Base-by-base conservation (phyloP, 2,888 invertebrate species). In the Leptopterna dolabrata region DNA sequence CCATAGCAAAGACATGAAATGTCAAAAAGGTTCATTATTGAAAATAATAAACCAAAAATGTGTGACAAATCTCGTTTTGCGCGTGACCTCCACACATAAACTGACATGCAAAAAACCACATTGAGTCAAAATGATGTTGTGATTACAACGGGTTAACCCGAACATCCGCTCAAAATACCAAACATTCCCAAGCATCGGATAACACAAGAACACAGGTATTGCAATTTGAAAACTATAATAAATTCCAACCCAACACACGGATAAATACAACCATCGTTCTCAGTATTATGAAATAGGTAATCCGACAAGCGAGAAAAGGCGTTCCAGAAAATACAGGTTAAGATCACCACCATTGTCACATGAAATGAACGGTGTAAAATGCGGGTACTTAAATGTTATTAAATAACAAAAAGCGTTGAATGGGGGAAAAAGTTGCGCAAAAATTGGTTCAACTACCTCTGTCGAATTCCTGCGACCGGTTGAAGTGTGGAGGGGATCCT, bases 381-480 rank as follows among this genome's bases (percentile, higher is more conserved):
- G 24, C 63, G 63, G 24, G n/a, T 63, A n/a, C n/a, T n/a, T n/a
- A 24, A 63, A 9, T 55, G 19, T 63, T 24, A 13, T 63, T 63
- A 63, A 63, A 63, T n/a, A n/a, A 24, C 19, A 9, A 63, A 27
- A 9, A 7, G 24, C 24, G 24, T 27, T 36, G 7, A 7, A 36
- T 24, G 63, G 63, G 63, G 19, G 27, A 24, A n/a, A n/a, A n/a
- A n/a, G 24, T 63, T 27, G 24, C 63, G 19, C 63, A 73, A 36
- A 36, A 73, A 19, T 78, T 45, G 81, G 55, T 29, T n/a, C 51
- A 81, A 55, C 43, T 85, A 85, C 85, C 85, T 85, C 76, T 43
- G n/a, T 85, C 85, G 85, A 43, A 85, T 30, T 85, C 85, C 76
- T 13, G 45, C 19, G 85, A 73, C 24, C 85, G 85, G 85, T 85